Percentiles rank a stretch among this genome's conserved stretches.
phyloP scores from a whole-genome alignment of 2,888 invertebrate species.

The Mellilla xanthometata region DNA sequence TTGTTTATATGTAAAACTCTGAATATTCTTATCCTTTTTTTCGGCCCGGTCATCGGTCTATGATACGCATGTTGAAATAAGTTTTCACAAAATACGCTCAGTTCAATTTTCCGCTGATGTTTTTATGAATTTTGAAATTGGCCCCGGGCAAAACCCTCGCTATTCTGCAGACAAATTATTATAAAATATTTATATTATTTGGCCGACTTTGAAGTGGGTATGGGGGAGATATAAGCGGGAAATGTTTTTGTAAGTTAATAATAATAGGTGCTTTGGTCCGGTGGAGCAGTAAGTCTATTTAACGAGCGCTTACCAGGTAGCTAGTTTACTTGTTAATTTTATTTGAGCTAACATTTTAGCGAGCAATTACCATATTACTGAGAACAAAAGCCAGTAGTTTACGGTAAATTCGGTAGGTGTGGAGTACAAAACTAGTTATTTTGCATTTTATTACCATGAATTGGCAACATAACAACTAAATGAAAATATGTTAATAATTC shows the following conservation, averaged over 20 bases:
- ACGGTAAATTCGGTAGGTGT: too few species aligned
- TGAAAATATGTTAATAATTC: too few species aligned
- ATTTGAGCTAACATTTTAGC: background rate
- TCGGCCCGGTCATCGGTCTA: slow-evolving; percentile 42
- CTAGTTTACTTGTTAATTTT: background rate
- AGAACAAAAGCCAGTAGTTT: background rate
- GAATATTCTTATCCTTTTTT: slow-evolving; percentile 26
- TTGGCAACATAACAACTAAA: too few species aligned
- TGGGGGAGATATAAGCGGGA: background rate
- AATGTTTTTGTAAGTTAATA: slow-evolving; percentile 7
- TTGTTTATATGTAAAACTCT: slow-evolving; percentile 48
- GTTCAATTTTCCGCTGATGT: slow-evolving; percentile 48
- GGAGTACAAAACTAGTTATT: too few species aligned
- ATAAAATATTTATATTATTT: slow-evolving; percentile 13
- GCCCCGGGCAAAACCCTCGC: slow-evolving; percentile 29
- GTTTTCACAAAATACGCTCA: slow-evolving; percentile 43
- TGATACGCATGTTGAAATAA: slow-evolving; percentile 33
- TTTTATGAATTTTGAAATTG: slow-evolving; percentile 56
- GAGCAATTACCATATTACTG: background rate
- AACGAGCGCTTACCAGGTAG: background rate
- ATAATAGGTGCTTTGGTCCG: slow-evolving; percentile 3
- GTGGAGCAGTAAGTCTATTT: background rate
- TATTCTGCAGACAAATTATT: slow-evolving; percentile 11
- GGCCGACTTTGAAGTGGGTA: slow-evolving; percentile 17
- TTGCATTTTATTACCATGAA: too few species aligned